These are phyloP conservation scores for Chromobotia macracanthus DNA, from an alignment of 2,797 vertebrate genomes.

Conservation along the genomic window DNA sequence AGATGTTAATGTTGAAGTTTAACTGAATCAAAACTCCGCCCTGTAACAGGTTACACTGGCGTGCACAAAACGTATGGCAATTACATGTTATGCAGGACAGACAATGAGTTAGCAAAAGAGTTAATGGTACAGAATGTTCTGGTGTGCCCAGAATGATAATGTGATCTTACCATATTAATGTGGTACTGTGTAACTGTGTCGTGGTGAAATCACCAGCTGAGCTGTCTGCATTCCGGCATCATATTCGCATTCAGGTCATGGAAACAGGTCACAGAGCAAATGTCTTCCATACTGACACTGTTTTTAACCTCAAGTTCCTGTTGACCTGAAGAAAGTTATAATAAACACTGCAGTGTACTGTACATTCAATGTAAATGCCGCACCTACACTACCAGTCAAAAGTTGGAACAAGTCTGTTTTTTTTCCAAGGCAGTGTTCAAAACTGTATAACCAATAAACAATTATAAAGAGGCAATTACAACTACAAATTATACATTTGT, in stretches of 20 bases:
- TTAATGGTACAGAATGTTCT: neutral
- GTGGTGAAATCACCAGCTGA: neutral
- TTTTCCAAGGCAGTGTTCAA: no score
- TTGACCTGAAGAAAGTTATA: neutral
- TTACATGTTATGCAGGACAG: neutral
- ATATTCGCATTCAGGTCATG: neutral
- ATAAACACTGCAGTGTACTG: neutral
- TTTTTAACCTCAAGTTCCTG: neutral
- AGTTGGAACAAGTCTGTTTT: no score
- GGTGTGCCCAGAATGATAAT: neutral
- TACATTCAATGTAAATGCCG: neutral
- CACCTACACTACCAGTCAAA: no score
- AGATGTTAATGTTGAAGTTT: neutral
- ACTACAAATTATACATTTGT: no score
- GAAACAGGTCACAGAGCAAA: neutral
- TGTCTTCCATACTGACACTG: neutral
- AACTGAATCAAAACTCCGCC: neutral
- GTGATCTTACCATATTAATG: neutral
- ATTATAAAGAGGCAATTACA: no score
- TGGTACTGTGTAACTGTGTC: neutral
- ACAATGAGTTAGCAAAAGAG: neutral
- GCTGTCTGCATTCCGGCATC: neutral
- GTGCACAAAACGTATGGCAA: neutral
- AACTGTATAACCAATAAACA: no score
- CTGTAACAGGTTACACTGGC: neutral